Base-by-base conservation (phyloP, 2,888 invertebrate genomes). In the Sclerodermus sp. region DNA sequence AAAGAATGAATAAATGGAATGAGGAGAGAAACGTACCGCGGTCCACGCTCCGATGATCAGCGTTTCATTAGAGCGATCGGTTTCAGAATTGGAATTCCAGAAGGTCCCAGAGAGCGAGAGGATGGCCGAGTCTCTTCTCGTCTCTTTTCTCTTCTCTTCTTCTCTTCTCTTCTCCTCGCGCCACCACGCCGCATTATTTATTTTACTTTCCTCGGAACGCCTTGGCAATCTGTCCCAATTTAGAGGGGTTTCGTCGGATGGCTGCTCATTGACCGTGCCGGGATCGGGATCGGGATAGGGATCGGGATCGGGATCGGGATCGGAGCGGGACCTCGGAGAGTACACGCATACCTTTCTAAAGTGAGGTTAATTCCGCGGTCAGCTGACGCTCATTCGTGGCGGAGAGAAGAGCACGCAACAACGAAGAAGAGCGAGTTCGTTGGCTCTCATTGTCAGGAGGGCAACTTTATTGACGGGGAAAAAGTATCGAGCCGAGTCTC, bases 321-420 rank as follows among this genome's bases (percentile, higher is more conserved):
- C 17, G 47, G 55, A 65, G n/a, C n/a, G n/a, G n/a, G n/a, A n/a
- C n/a, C n/a, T n/a, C n/a, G n/a, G n/a, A n/a, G n/a, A n/a, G n/a
- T n/a, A n/a, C n/a, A n/a, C 66, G 67, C 66, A 65, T 66, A 63
- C 61, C 66, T 66, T 60, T 58, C 62, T 67, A 66, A 66, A 66
- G 66, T 66, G 66, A 66, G 67, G 66, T 66, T 58, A 66, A 66
- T 67, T 66, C 62, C 60, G 62, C 55, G 66, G 66, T 66, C 66
- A 67, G 60, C 60, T 54, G 57, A 44, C 64, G 23, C 8, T 23
- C 23, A 23, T 23, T 23, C 8, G 23, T 23, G 8, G n/a, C n/a
- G 8, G 23, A 23, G 23, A 23, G 23, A 3, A 23, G 3, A 8
- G 23, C 8, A 8, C 23, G 23, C 4, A 23, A 8, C 15, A 46